Base-by-base conservation (phyloP, 2,888 invertebrate species). In the Tortrix viridana region DNA sequence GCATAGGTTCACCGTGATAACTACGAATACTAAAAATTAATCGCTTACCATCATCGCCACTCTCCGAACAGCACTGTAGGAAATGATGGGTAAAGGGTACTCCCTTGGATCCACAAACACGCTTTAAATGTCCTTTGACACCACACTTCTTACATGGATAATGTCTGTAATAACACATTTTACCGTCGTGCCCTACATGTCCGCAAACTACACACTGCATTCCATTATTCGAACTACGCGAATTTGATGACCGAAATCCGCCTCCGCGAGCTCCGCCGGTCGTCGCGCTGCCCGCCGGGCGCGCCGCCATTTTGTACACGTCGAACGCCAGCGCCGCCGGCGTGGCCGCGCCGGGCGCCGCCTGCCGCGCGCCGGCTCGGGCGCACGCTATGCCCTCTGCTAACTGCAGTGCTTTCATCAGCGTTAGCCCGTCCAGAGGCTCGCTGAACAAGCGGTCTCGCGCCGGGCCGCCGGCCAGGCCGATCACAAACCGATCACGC, bases 401-500 rank as follows among this genome's bases (percentile, higher is more conserved):
- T 12, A 32, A 1, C 32, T 32, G 9, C 32, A 32, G 12, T 6
- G 32, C 32, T 32, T 3, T 32, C 32, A 5, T 5, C 7, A 32
- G 32, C 1, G 32, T 32, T 6, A 32, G 32, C 7, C 3, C 12
- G 6, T 32, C 12, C 32, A 12, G 12, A 6, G 6, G 9, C 32
- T 32, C 9, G 2, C 5, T 5, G 5, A 32, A 32, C 2, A 32
- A 5, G 16, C 52, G 61, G 38, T 38, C 67, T 59, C 19, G 67
- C 66, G 23, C 66, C 52, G 9, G 66, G 65, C 52, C 67, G 65
- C 62, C 65, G 66, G n/a, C 69, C 67, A 3, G 71, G 32, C 32
- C 70, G 41, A 69, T 1, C 32, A 32, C 32, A 5, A 32, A 32
- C 7, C 32, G 62, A 54, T 75, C 73, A 0, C 66, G 60, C n/a